These are phyloP conservation scores for Tachuris rubrigastra DNA, from an alignment of 2,113 vertebrate species.

Conservation along the genomic window DNA sequence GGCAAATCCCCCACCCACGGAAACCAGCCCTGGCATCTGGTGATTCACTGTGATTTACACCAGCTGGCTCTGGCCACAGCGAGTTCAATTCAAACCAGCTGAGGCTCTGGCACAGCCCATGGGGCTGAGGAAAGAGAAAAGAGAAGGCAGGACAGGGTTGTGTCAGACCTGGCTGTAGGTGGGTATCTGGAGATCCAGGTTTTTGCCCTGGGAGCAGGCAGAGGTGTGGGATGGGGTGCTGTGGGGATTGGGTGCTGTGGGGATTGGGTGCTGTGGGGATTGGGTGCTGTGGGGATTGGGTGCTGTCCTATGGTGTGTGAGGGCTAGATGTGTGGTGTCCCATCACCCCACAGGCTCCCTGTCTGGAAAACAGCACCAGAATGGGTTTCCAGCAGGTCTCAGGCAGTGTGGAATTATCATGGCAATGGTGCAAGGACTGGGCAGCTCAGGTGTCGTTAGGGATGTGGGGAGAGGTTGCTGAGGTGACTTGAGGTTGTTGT, in stretches of 20 bases:
- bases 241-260: too few species aligned
- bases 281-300: not conserved
- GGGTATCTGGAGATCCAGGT: not conserved
- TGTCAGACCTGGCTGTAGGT: not conserved
- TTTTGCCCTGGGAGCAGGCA: too few species aligned
- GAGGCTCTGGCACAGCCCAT: not conserved
- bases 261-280: too few species aligned
- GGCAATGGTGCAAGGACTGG: not conserved
- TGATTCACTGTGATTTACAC: not conserved
- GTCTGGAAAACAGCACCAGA: not conserved
- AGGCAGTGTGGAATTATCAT: accelerated
- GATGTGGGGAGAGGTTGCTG: not conserved
- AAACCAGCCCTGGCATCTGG: not conserved
- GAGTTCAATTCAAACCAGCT: not conserved
- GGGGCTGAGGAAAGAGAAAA: not conserved
- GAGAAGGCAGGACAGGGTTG: not conserved
- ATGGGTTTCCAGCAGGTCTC: not conserved
- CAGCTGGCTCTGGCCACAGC: not conserved
- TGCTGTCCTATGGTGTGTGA: not conserved
- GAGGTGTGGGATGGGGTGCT: too few species aligned
- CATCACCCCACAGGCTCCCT: not conserved
- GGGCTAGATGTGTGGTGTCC: not conserved
- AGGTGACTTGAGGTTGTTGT: not conserved
- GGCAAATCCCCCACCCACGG: not conserved
- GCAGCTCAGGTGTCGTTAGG: not conserved